Base-by-base conservation (phyloP, 2,797 vertebrate species). In the Chelmon rostratus region DNA sequence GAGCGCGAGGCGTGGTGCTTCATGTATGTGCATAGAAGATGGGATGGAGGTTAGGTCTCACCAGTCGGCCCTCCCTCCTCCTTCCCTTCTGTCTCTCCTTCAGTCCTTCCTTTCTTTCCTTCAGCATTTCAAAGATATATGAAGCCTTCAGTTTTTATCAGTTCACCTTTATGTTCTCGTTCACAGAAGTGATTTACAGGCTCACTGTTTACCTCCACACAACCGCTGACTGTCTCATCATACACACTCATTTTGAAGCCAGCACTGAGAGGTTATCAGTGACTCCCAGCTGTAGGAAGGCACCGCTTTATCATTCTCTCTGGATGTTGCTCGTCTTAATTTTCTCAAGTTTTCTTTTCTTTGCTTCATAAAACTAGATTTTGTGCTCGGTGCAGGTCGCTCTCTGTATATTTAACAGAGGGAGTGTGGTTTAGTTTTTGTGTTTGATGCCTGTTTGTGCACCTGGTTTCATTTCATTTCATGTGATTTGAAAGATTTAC, bases 121-220 rank as follows among this genome's bases (percentile, higher is more conserved):
- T 62, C 65, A 81, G 84, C 78, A 13, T 23, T 80, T 70, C 78
- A 47, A 76, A 93, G 84, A 91, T 85, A 84, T 87, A 89, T 89
- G 87, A 69, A 72, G 72, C 75, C 57, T 53, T 57, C 31, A 19
- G 59, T 78, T 92, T 93, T 90, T 88, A 93, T 92, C 88, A 85
- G 85, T 82, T 86, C 85, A 83, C 84, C 84, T 90, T 89, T 82
- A 73, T 88, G 88, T 70, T 88, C 75, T 86, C 66, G 58, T 87
- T 85, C 74, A 46, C 79, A 68, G 53, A 82, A 73, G 69, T 91
- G 88, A 93, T 93, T 93, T 91, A 90, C 74, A 86, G 77, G 73
- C 82, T 73, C 47, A 53, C 59, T 35, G 54, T 68, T 8, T 42
- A 23, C 54, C 37, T 71, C 67, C 47, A 65, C 65, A 62, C 77